Percentiles rank a stretch among this genome's conserved stretches.
Evolutionary conservation across 2,797 vertebrate genomes (phyloP).

Genomic region (Anguilla obscura): DNA sequence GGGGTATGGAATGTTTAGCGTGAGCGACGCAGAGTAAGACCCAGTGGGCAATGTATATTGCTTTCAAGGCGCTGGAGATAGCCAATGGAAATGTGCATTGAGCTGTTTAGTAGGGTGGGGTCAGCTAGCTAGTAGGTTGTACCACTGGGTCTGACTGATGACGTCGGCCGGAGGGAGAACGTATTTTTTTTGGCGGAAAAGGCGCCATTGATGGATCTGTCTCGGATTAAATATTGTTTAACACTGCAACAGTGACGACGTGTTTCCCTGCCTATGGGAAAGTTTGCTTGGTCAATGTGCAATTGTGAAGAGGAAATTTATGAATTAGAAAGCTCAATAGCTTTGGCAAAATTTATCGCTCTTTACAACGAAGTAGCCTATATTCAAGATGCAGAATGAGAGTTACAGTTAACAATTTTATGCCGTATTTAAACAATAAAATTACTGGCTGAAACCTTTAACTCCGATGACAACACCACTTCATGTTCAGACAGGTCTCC

Average conservation of each 20-base stretch:
- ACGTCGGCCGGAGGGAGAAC: slow-evolving; percentile 46
- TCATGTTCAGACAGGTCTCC: background rate
- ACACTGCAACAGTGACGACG: background rate
- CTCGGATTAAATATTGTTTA: slow-evolving; percentile 9
- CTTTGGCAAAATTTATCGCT: background rate
- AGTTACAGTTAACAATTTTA: background rate
- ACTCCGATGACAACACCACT: background rate
- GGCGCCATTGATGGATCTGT: slow-evolving; percentile 52
- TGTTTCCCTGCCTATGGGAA: background rate
- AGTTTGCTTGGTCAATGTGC: background rate
- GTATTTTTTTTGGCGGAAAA: slow-evolving; percentile 61
- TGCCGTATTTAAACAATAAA: background rate
- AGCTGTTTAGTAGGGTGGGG: slow-evolving; percentile 51
- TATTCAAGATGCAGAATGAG: background rate
- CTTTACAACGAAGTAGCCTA: background rate
- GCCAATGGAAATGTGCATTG: slow-evolving; percentile 51
- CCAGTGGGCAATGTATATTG: slow-evolving; percentile 56
- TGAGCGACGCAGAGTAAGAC: slow-evolving; percentile 45
- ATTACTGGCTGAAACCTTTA: background rate
- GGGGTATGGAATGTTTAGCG: background rate
- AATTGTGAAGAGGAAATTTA: background rate
- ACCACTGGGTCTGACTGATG: slow-evolving; percentile 59
- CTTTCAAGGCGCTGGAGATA: slow-evolving; percentile 23
- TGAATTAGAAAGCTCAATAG: background rate
- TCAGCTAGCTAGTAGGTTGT: slow-evolving; percentile 58